A percentile compares a stretch with the other conserved stretches of the same genome.
Conservation (phyloP, 2,888 invertebrate species). For the Sphaeridia pumilis region DNA sequence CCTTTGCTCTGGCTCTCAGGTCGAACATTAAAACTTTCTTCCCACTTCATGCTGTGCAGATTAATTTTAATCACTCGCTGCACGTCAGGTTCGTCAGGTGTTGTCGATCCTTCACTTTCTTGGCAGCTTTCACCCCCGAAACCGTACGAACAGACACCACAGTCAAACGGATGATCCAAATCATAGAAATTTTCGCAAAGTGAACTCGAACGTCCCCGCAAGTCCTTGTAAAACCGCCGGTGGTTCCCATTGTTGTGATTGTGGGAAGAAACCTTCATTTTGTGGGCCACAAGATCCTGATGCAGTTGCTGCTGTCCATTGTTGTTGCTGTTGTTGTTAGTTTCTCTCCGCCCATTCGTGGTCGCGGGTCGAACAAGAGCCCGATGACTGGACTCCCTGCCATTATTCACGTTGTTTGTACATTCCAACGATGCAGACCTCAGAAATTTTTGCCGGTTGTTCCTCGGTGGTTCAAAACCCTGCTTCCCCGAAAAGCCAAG, state of each 20-base stretch:
- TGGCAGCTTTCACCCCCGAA: not conserved
- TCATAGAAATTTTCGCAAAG: not conserved
- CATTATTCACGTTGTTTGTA: too few relatives aligned
- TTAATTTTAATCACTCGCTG: constrained; percentile 35
- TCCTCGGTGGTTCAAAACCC: too few relatives aligned
- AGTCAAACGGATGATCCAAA: not conserved
- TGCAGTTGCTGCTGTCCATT: too few relatives aligned
- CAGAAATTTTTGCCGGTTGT: too few relatives aligned
- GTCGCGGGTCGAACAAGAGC: too few relatives aligned
- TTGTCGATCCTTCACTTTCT: not conserved
- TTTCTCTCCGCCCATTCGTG: too few relatives aligned
- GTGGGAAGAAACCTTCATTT: not conserved
- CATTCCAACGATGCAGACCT: too few relatives aligned
- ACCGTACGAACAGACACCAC: not conserved
- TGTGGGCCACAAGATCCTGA: not conserved
- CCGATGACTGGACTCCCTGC: too few relatives aligned
- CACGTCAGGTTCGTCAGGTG: constrained; percentile 7
- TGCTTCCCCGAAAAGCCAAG: too few relatives aligned
- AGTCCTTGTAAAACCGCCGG: not conserved
- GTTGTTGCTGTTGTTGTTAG: too few relatives aligned
- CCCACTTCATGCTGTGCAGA: constrained; percentile 28
- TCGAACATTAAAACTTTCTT: constrained; percentile 13
- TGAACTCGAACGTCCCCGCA: not conserved
- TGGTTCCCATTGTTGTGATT: not conserved
- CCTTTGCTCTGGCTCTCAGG: not conserved